Percentiles rank a stretch among this genome's conserved stretches.
Evolutionary conservation across 1,140 invertebrate species (phyloP).

Genomic region (Drosophila pectinifera): DNA sequence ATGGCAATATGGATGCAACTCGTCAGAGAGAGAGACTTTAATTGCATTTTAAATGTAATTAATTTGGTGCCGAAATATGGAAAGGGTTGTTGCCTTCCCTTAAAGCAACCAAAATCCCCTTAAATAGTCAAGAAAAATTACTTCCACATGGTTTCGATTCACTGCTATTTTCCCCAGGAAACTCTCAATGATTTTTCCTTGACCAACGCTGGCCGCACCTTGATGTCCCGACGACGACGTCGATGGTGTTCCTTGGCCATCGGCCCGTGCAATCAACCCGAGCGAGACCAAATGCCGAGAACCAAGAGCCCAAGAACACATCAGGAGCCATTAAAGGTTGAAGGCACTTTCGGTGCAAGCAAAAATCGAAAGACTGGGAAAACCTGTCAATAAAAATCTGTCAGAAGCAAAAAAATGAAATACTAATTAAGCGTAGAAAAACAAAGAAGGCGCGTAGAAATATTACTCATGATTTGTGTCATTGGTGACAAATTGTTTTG

Average conservation of each 20-base stretch:
- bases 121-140: constrained; percentile 4
- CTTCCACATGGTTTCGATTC: constrained; percentile 17
- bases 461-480: constrained; percentile 59
- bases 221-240: no score
- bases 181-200: constrained; percentile 44
- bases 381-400: constrained; percentile 60
- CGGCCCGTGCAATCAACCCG: constrained; percentile 67
- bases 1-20: background rate
- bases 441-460: constrained; percentile 3
- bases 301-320: constrained; percentile 5
- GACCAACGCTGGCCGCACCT: constrained; percentile 26
- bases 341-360: constrained; percentile 21
- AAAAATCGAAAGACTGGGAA: constrained; percentile 7
- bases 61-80: background rate
- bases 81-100: no score
- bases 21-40: background rate
- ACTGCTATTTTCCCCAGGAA: constrained; percentile 23
- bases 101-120: no score
- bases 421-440: constrained; percentile 19
- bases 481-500: constrained; percentile 48
- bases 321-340: constrained; percentile 35
- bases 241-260: constrained; percentile 47
- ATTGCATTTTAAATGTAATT: constrained; percentile 3
- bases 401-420: constrained; percentile 33
- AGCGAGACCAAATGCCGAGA: constrained; percentile 20